Conservation (phyloP, 35 echinoderm and acorn worm genomes). For the Lytechinus pictus region DNA sequence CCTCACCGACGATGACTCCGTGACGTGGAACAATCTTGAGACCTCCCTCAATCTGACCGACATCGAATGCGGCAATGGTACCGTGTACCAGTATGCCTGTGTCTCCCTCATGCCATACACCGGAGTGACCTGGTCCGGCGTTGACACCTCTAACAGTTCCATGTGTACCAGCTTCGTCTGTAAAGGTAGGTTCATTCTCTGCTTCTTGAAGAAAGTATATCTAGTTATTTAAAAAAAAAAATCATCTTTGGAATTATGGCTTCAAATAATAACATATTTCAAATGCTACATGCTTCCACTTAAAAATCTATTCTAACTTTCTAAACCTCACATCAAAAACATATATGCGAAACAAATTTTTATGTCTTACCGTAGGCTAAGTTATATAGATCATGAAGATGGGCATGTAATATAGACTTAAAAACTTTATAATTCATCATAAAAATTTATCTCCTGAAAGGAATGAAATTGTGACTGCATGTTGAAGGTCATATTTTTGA, state of each 20-base stretch:
- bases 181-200: conserved; percentile 44
- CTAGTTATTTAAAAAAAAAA: background rate
- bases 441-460: background rate
- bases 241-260: background rate
- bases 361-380: too few species aligned
- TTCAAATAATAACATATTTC: background rate
- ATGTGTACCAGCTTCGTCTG: conserved; percentile 40
- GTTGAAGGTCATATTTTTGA: background rate
- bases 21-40: conserved; percentile 43
- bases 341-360: too few species aligned
- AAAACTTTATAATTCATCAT: background rate
- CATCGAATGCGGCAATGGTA: conserved; percentile 56
- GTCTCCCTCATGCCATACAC: conserved; percentile 49
- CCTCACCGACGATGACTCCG: conserved; percentile 53
- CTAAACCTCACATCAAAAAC: too few species aligned
- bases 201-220: background rate
- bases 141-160: conserved; percentile 56
- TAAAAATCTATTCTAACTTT: too few species aligned
- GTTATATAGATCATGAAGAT: too few species aligned
- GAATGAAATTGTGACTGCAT: background rate
- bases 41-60: conserved; percentile 45
- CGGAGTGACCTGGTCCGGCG: conserved; percentile 40
- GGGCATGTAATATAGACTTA: background rate
- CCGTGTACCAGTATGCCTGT: conserved; percentile 54
- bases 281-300: too few species aligned